Evolutionary conservation across 1,140 invertebrate genomes (phyloP).

Genomic region (Dufourea novaeangliae): DNA sequence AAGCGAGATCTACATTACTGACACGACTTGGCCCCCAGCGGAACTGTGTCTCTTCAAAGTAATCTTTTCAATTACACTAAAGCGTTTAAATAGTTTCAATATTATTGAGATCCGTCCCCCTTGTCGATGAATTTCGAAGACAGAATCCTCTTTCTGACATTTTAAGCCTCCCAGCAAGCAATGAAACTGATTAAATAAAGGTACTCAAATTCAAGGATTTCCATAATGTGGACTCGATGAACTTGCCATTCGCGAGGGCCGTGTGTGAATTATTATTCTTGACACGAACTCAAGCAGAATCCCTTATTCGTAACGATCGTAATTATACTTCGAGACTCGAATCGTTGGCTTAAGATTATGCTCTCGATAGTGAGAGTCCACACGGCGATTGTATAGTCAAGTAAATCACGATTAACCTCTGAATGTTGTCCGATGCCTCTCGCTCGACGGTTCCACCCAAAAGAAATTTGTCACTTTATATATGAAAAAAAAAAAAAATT

Average conservation of each 20-base stretch:
- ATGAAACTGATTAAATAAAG: background rate
- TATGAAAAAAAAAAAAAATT: slow-evolving; percentile 3
- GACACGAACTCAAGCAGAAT: background rate
- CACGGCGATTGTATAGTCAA: background rate
- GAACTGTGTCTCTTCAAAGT: no score
- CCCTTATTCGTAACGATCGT: background rate
- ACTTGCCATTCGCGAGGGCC: background rate
- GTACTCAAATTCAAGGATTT: background rate
- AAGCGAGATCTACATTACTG: background rate
- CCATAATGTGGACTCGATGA: background rate
- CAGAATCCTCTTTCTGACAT: background rate
- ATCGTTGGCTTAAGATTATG: background rate
- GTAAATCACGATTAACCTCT: background rate
- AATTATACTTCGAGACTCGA: background rate
- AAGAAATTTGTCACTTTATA: no score
- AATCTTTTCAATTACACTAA: no score
- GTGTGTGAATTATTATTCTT: background rate
- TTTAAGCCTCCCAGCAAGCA: background rate
- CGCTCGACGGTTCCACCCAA: background rate
- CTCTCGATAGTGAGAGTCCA: no score
- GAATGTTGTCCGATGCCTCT: background rate
- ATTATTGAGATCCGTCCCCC: background rate
- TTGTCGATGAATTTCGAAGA: background rate
- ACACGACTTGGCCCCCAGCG: background rate
- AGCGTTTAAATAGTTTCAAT: background rate